A percentile compares a stretch with the other conserved stretches of the same genome.
Conservation (phyloP, 1,140 invertebrate species). For the Drosophila eugracilis region DNA sequence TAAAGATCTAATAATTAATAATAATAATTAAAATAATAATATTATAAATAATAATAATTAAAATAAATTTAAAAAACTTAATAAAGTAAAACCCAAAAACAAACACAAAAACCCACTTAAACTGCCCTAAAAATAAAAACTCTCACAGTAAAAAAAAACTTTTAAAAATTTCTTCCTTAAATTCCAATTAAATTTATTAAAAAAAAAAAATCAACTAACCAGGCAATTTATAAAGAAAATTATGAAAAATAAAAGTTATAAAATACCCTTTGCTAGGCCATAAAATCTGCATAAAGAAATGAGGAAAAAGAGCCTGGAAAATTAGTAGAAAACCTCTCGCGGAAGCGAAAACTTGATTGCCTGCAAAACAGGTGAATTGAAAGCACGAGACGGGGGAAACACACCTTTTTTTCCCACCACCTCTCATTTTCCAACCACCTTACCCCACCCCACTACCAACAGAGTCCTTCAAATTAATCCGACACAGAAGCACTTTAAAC, state of each 20-base stretch:
- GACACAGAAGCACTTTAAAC: constrained; percentile 43
- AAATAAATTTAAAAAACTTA: too few species aligned
- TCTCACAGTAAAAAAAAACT: background rate
- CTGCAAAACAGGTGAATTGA: constrained; percentile 46
- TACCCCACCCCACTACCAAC: constrained; percentile 9
- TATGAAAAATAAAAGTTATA: background rate
- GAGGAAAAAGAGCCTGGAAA: constrained; percentile 26
- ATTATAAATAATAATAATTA: too few species aligned
- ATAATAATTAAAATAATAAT: too few species aligned
- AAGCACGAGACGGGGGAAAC: background rate
- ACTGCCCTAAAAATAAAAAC: too few species aligned
- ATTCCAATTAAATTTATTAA: constrained; percentile 6
- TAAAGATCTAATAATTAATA: too few species aligned
- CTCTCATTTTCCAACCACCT: constrained; percentile 16
- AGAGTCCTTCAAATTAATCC: constrained; percentile 36
- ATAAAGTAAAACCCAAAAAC: too few species aligned
- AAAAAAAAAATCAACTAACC: too few species aligned
- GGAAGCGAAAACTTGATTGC: constrained; percentile 58
- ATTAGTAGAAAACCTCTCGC: constrained; percentile 3
- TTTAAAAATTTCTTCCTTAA: background rate
- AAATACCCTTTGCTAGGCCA: constrained; percentile 17
- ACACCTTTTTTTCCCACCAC: background rate
- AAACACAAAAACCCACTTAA: too few species aligned
- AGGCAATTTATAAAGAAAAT: constrained; percentile 3
- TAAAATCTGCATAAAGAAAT: constrained; percentile 67